phyloP scores from a whole-genome alignment of 1,140 invertebrate genomes.

The Drosophila funebris region DNA sequence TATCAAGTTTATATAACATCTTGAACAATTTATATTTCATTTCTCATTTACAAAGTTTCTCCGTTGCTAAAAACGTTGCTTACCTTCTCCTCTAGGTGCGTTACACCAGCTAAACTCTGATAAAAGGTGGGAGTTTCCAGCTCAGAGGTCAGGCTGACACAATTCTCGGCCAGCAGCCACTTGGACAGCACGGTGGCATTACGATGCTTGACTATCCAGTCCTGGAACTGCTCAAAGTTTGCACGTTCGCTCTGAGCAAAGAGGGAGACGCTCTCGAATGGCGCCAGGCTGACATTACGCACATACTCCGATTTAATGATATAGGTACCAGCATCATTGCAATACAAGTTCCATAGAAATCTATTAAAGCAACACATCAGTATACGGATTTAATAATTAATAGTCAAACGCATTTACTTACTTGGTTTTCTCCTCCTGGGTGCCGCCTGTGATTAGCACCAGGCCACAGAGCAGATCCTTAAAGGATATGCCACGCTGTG shows the following conservation, averaged over 20 bases:
- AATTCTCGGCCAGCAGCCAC: slow-evolving; percentile 90
- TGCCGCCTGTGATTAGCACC: slow-evolving; percentile 92
- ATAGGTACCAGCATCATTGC: slow-evolving; percentile 90
- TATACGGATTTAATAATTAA: background rate
- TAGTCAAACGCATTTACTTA: slow-evolving; percentile 87
- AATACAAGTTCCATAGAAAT: slow-evolving; percentile 94
- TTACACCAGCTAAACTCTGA: slow-evolving; percentile 95
- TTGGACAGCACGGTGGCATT: slow-evolving; percentile 91
- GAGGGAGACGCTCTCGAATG: slow-evolving; percentile 69
- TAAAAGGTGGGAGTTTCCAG: slow-evolving; percentile 95
- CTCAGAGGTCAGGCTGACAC: slow-evolving; percentile 90
- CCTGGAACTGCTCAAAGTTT: slow-evolving; percentile 89
- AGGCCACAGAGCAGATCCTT: slow-evolving; percentile 93
- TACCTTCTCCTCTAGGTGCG: slow-evolving; percentile 88
- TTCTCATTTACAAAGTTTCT: too few relatives aligned
- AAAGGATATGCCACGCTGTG: slow-evolving; percentile 90
- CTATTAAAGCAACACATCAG: slow-evolving; percentile 59
- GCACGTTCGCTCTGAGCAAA: slow-evolving; percentile 77
- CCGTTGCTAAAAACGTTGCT: background rate
- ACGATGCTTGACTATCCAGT: slow-evolving; percentile 89
- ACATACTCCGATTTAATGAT: slow-evolving; percentile 91
- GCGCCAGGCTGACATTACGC: slow-evolving; percentile 86
- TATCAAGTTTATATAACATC: too few relatives aligned
- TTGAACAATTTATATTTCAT: too few relatives aligned
- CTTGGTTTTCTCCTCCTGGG: slow-evolving; percentile 93